These are phyloP conservation scores for Clanis bilineata DNA, from an alignment of 2,888 invertebrate genomes.

Conservation along the genomic window DNA sequence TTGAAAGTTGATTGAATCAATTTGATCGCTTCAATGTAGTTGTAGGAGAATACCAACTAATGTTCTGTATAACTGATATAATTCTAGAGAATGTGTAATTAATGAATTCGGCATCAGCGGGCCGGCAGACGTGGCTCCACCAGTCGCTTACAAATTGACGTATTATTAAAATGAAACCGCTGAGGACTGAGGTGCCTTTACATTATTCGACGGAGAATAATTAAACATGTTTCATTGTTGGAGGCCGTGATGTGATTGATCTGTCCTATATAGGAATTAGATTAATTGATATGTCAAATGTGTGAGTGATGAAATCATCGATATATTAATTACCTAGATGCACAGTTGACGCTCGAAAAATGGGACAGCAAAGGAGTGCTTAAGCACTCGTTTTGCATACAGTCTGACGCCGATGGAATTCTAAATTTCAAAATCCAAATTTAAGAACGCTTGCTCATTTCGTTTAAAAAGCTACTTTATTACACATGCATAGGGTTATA, in stretches of 20 bases:
- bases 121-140: not conserved
- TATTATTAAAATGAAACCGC: conserved; percentile 42
- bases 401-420: no score
- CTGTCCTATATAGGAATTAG: not conserved
- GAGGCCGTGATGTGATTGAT: not conserved
- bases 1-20: no score
- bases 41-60: not conserved
- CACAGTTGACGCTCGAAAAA: no score
- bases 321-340: no score
- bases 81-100: conserved; percentile 6
- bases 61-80: conserved; percentile 10
- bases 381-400: no score
- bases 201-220: conserved; percentile 28
- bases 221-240: conserved; percentile 15
- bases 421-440: no score
- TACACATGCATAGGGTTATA: no score
- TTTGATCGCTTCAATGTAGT: not conserved
- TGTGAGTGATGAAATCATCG: no score
- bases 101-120: conserved; percentile 10
- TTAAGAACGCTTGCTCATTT: no score
- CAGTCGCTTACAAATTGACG: conserved; percentile 44
- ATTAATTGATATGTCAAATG: not conserved
- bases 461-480: no score
- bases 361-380: no score
- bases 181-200: conserved; percentile 26